These are phyloP conservation scores for Campylorhamphus procurvoides DNA, from an alignment of 2,113 vertebrate genomes.

Conservation along the genomic window DNA sequence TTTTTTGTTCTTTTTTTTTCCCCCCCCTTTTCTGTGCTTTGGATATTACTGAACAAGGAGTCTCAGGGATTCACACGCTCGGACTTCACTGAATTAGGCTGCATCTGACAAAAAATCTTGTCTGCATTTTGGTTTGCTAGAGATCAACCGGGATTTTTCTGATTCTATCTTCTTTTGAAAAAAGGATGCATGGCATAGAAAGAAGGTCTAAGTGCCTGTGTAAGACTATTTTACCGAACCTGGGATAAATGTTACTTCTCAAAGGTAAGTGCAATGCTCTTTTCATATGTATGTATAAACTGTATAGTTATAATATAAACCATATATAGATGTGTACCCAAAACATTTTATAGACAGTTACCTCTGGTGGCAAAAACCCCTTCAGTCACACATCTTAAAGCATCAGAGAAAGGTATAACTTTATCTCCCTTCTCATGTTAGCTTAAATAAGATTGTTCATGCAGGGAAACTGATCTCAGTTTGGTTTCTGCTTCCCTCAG, in stretches of 20 bases:
- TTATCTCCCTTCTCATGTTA: neutral
- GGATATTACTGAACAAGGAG: conserved; percentile 77
- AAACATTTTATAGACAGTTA: neutral
- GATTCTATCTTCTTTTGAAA: conserved; percentile 22
- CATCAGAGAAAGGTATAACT: neutral
- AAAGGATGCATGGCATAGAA: conserved; percentile 72
- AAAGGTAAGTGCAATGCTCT: conserved; percentile 70
- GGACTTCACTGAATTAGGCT: conserved; percentile 68
- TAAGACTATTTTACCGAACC: conserved; percentile 59
- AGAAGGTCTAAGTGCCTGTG: conserved; percentile 53
- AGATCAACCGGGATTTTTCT: conserved; percentile 60
- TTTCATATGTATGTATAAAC: neutral
- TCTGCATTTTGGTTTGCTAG: conserved; percentile 61
- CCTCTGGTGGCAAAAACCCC: neutral
- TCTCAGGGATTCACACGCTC: conserved; percentile 65
- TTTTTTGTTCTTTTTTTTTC: neutral
- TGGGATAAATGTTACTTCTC: conserved; percentile 75
- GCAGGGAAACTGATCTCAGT: neutral
- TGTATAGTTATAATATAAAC: neutral
- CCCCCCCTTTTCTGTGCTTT: conserved; percentile 23
- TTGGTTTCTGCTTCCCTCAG: neutral
- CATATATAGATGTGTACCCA: neutral
- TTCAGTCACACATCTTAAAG: neutral
- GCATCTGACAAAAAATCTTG: conserved; percentile 56
- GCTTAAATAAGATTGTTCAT: neutral